Base-by-base conservation (phyloP, 2,797 vertebrate genomes). In the Acrossocheilus fasciatus region DNA sequence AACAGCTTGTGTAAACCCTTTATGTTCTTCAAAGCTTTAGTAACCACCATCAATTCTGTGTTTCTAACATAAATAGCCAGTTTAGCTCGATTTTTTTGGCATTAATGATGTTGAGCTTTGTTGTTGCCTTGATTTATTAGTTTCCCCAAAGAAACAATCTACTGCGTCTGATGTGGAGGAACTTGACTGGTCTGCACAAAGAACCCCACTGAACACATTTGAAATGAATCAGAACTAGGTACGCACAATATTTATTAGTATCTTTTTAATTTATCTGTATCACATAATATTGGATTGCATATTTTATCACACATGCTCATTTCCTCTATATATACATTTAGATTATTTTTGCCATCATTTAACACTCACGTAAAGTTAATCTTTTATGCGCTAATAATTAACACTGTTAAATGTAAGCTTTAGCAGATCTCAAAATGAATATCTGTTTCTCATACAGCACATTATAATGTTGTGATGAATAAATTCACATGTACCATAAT, bases 1-100 rank as follows among this genome's bases (percentile, higher is more conserved):
- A 70, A 77, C 18, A 47, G 73, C 30, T 26, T 84, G 54, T 62
- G 54, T 12, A 83, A 83, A 83, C n/a, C 30, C 43, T 52, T 84
- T 43, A 82, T 72, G 52, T 45, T 83, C 69, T 62, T 62, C 52
- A 83, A 66, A 84, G 57, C 73, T 39, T 39, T 43, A 54, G 47
- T 23, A 78, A 47, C 30, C 30, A 64, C 4, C 8, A 76, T 59
- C 39, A 73, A 17, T 7, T 57, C 80, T 36, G n/a, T 66, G 12
- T 50, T 45, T 7, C 39, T 36, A 64, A 34, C 72, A 84, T 47
- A 66, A 66, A 76, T 11, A 1, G 30, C 43, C 26, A 66, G 26
- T 45, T 43, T 72, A 57, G 50, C 50, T 82, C 11, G 0, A 2
- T 34, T 47, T 50, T 11, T 36, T 41, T 12, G 8, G 3, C 15